phyloP scores from a whole-genome alignment of 2,888 invertebrate genomes.

The Fabriciana adippe region DNA sequence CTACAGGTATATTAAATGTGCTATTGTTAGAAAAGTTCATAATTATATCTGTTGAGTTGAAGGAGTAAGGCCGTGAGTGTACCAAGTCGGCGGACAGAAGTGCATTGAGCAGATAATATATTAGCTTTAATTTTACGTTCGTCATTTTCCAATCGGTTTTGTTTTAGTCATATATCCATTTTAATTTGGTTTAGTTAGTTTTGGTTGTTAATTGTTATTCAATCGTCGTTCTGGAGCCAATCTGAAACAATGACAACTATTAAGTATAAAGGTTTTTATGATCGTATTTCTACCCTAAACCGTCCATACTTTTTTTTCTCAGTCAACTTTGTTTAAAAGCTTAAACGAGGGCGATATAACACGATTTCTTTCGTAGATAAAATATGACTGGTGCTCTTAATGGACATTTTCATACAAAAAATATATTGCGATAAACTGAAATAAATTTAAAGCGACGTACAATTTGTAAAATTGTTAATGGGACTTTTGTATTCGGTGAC shows the following conservation, averaged over 20 bases:
- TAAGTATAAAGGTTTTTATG: slow-evolving; percentile 45
- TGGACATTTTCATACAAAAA: slow-evolving; percentile 16
- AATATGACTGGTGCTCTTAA: slow-evolving; percentile 10
- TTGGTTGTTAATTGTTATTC: slow-evolving; percentile 41
- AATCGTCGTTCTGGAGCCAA: slow-evolving; percentile 36
- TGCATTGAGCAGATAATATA: slow-evolving; percentile 70
- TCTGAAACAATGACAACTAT: slow-evolving; percentile 55
- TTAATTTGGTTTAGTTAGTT: slow-evolving; percentile 41
- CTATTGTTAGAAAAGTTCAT: slow-evolving; percentile 61
- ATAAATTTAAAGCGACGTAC: slow-evolving; percentile 17
- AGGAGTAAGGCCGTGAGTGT: slow-evolving; percentile 65
- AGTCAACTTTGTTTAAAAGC: slow-evolving; percentile 22
- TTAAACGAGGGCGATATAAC: slow-evolving; percentile 19
- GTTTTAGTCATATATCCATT: slow-evolving; percentile 53
- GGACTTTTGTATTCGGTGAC: slow-evolving; percentile 15
- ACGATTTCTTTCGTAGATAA: slow-evolving; percentile 12
- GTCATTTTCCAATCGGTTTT: slow-evolving; percentile 59
- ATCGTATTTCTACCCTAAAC: slow-evolving; percentile 34
- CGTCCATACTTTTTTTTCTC: slow-evolving; percentile 8
- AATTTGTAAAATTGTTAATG: slow-evolving; percentile 15
- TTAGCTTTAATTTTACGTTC: slow-evolving; percentile 76
- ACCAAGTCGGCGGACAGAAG: slow-evolving; percentile 68
- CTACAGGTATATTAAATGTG: slow-evolving; percentile 67
- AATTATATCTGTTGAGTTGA: slow-evolving; percentile 57
- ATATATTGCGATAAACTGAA: slow-evolving; percentile 16